Evolutionary conservation across 2,797 vertebrate genomes (phyloP).

Genomic region (Cygnus olor): DNA sequence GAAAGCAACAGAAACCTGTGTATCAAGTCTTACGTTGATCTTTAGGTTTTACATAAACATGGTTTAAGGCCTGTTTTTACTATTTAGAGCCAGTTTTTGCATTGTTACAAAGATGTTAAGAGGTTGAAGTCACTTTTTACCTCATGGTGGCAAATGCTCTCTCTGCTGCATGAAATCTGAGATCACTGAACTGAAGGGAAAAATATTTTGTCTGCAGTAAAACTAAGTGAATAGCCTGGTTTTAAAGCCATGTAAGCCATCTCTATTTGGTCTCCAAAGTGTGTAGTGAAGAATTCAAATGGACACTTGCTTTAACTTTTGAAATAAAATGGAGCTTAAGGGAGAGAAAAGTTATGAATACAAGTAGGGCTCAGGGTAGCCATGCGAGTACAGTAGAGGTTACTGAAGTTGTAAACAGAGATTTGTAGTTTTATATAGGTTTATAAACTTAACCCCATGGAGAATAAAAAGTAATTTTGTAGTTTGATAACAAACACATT

Average conservation of each 20-base stretch:
- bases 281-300: not conserved
- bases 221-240: not conserved
- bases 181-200: not conserved
- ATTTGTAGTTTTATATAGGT: slow-evolving; percentile 2
- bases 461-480: not conserved
- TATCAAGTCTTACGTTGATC: not conserved
- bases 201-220: not conserved
- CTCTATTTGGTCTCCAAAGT: not conserved
- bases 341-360: not conserved
- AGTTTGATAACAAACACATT: not conserved
- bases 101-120: not conserved
- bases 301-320: not conserved
- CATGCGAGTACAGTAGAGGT: not conserved
- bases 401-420: not conserved
- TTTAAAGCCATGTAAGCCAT: not conserved
- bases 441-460: not conserved
- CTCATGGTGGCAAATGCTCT: not conserved
- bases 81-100: not conserved
- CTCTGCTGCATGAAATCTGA: not conserved
- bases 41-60: not conserved
- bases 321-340: not conserved
- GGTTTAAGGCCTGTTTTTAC: not conserved
- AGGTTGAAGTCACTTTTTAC: not conserved
- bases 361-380: not conserved
- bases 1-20: not conserved